phyloP scores from a whole-genome alignment of 2,113 vertebrate species.

The Catharus bicknelli region DNA sequence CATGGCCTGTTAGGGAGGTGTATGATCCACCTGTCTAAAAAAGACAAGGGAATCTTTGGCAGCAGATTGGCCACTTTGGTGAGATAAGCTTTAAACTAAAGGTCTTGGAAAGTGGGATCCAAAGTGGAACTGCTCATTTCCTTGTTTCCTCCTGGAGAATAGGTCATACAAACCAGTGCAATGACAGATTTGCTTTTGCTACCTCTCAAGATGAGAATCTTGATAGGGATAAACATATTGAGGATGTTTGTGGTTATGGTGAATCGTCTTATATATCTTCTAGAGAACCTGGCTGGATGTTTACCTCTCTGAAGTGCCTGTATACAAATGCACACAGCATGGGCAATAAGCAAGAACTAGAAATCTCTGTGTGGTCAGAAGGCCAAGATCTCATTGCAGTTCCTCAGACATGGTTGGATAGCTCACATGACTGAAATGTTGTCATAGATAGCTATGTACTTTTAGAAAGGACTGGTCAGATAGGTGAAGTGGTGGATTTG shows the following conservation, averaged over 20 bases:
- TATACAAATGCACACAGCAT: background rate
- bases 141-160: background rate
- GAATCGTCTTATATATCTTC: background rate
- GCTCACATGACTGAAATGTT: background rate
- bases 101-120: background rate
- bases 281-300: background rate
- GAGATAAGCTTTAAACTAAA: background rate
- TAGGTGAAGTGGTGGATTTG: background rate
- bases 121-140: background rate
- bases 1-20: background rate
- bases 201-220: background rate
- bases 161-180: background rate
- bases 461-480: background rate
- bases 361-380: accelerated
- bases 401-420: background rate
- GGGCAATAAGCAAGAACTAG: background rate
- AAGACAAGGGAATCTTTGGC: background rate
- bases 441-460: background rate
- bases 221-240: background rate
- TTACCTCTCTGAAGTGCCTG: background rate
- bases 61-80: background rate
- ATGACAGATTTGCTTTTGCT: background rate
- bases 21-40: background rate
- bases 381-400: background rate
- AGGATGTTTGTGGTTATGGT: background rate